Evolutionary conservation across 2,888 invertebrate genomes (phyloP).

Genomic region (Caenorhabditis japonica): DNA sequence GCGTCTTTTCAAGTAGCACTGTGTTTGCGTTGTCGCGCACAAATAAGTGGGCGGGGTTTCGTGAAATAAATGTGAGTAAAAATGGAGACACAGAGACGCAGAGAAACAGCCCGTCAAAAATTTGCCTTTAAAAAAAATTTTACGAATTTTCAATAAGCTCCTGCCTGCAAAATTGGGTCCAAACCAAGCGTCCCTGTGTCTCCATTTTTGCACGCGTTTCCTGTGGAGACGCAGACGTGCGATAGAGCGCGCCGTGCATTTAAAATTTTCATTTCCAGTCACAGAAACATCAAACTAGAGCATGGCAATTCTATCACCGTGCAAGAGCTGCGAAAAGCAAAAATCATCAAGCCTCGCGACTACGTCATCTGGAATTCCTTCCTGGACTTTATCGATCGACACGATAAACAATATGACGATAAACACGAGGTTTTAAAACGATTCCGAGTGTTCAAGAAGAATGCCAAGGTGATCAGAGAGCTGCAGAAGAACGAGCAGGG

Average conservation of each 20-base stretch:
- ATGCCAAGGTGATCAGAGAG: slow-evolving; percentile 64
- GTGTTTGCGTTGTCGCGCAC: too few species aligned
- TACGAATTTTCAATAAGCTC: too few species aligned
- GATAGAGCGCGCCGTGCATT: too few species aligned
- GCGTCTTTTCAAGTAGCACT: too few species aligned
- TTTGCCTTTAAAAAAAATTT: not conserved
- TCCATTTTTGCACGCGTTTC: too few species aligned
- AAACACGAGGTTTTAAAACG: slow-evolving; percentile 69
- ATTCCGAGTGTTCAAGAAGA: slow-evolving; percentile 73
- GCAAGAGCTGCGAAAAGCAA: slow-evolving; percentile 49
- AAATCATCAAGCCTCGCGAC: slow-evolving; percentile 68
- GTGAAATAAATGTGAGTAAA: too few species aligned
- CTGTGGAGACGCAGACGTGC: too few species aligned
- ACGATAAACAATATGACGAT: slow-evolving; percentile 65
- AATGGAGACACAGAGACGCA: too few species aligned
- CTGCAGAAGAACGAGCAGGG: slow-evolving; percentile 70
- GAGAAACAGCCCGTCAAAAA: too few species aligned
- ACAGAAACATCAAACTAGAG: slow-evolving; percentile 36
- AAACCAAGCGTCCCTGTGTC: too few species aligned
- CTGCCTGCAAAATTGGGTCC: too few species aligned
- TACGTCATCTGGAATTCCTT: slow-evolving; percentile 71
- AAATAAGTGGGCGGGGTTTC: too few species aligned
- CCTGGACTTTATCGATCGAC: slow-evolving; percentile 69
- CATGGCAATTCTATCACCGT: slow-evolving; percentile 46
- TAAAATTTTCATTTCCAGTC: slow-evolving; percentile 17